Evolutionary conservation across 2,113 vertebrate genomes (phyloP).

Genomic region (Gobio gobio): DNA sequence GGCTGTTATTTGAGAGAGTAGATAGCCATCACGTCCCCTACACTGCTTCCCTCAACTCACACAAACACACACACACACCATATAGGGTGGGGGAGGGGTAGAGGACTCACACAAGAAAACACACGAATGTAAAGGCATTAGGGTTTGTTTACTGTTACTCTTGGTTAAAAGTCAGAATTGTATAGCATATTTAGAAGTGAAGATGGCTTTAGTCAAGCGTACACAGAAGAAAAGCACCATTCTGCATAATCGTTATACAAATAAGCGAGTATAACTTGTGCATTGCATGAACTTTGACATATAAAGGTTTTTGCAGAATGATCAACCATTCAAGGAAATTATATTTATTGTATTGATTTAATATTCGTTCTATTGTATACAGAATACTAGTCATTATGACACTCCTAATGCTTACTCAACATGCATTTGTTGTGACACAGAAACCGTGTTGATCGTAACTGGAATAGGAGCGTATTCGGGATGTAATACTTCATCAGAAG

Average conservation of each 20-base stretch:
- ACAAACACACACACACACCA: constrained; percentile 56
- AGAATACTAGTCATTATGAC: not conserved
- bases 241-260: not conserved
- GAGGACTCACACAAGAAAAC: constrained; percentile 63
- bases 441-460: not conserved
- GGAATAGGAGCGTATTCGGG: not conserved
- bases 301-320: not conserved
- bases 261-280: not conserved
- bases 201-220: not conserved
- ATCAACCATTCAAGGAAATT: not conserved
- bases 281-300: not conserved
- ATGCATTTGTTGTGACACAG: not conserved
- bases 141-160: not conserved
- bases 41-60: constrained; percentile 46
- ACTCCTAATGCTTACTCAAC: not conserved
- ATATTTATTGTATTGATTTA: too few species aligned
- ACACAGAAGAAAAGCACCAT: not conserved
- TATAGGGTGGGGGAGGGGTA: constrained; percentile 74
- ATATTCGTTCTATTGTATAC: not conserved
- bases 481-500: not conserved
- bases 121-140: constrained; percentile 63
- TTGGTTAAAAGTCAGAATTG: not conserved
- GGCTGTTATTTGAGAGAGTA: constrained; percentile 56
- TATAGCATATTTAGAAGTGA: not conserved
- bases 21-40: constrained; percentile 53